A percentile compares a stretch with the other conserved stretches of the same genome.
phyloP scores from a whole-genome alignment of 2,888 invertebrate genomes.

The Ormyrus thymus region DNA sequence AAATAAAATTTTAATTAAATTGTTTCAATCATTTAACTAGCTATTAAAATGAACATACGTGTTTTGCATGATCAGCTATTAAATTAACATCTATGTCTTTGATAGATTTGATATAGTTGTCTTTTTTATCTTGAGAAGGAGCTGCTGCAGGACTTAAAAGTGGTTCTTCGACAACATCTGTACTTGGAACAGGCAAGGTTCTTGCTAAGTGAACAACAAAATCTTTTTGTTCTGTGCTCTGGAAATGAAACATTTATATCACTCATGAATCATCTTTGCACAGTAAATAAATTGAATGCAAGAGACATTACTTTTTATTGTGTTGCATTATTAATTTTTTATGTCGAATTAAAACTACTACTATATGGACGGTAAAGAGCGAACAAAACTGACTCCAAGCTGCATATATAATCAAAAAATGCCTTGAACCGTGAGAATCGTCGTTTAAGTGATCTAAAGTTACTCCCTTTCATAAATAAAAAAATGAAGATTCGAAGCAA shows the following conservation, averaged over 20 bases:
- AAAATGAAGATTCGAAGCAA: slow-evolving; percentile 38
- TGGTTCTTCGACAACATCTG: slow-evolving; percentile 73
- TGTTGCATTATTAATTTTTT: slow-evolving; percentile 8
- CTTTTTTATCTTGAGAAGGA: slow-evolving; percentile 68
- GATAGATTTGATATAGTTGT: slow-evolving; percentile 76
- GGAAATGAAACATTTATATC: slow-evolving; percentile 58
- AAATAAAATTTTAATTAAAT: background rate
- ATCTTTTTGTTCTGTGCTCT: slow-evolving; percentile 82
- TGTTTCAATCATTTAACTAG: background rate
- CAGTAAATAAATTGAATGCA: no score
- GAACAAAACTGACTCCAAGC: no score
- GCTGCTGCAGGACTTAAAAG: slow-evolving; percentile 72
- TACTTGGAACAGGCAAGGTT: slow-evolving; percentile 80
- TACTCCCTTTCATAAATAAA: background rate
- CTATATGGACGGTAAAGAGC: no score
- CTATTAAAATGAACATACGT: slow-evolving; percentile 75
- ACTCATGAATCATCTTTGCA: no score
- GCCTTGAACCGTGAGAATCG: no score
- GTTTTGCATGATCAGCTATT: slow-evolving; percentile 88
- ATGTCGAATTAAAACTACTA: no score
- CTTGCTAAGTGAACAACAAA: slow-evolving; percentile 87
- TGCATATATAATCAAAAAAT: no score
- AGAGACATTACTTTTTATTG: background rate
- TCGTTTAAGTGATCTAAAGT: no score
- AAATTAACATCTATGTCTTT: slow-evolving; percentile 81